Base-by-base conservation (phyloP, 2,888 invertebrate genomes). In the Gastrophysa polygoni region DNA sequence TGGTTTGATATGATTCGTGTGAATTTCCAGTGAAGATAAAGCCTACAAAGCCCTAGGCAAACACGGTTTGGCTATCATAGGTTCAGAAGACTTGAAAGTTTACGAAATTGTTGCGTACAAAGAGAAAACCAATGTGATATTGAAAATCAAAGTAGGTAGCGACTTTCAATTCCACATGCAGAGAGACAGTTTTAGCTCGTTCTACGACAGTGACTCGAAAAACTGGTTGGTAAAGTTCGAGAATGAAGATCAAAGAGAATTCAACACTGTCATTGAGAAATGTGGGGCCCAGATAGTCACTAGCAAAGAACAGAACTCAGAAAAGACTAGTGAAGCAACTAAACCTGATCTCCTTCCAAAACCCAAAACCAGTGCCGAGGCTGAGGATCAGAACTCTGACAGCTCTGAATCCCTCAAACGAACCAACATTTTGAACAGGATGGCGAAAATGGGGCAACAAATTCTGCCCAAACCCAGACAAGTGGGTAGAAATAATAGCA, bases 361-460 rank as follows among this genome's bases (percentile, higher is more conserved):
- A 59, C 61, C 56, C 11, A 43, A 59, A 28, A 47, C 21, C 16
- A 44, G 48, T 38, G 44, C 43, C 44, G 17, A 54, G 24, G 44
- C 51, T 32, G 34, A 43, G 28, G 57, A 61, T n/a, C 63, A 61
- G 20, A 59, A 64, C 17, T 71, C 74, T 4, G 74, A 75, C 65
- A 71, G 64, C 51, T 69, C 74, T 4, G 68, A 65, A 29, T 68
- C 68, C 46, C 64, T 68, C 61, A 72, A 73, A 29, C 84, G 83
- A 73, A 82, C 83, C 10, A 80, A 82, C 59, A 82, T 86, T 63
- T 77, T 87, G 55, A 82, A 84, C 7, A 79, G 87, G 68, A 85
- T 87, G 82, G 85, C 86, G 1, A 85, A 84, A 81, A 83, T 87
- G 83, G 87, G 87, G 0, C 83, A 84, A 68, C 80, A 83, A 24